A percentile compares a stretch with the other conserved stretches of the same genome.
These are phyloP conservation scores for Archegozetes longisetosus DNA, from an alignment of 1,140 invertebrate species.

Conservation along the genomic window DNA sequence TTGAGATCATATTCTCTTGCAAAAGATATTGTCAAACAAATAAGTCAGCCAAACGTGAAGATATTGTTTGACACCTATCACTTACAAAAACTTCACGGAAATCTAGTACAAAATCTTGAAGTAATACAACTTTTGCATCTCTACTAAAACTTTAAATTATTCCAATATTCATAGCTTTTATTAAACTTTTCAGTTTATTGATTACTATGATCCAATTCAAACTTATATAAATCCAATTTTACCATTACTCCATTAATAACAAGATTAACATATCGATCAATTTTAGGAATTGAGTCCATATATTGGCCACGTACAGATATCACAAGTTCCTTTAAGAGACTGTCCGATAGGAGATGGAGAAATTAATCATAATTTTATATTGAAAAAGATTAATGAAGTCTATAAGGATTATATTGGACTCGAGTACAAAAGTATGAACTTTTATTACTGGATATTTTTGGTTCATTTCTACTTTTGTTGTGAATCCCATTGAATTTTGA, in stretches of 20 bases:
- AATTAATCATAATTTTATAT: conserved; percentile 14
- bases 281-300: not conserved
- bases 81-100: conserved; percentile 15
- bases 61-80: conserved; percentile 17
- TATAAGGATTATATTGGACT: conserved; percentile 14
- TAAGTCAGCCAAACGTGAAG: conserved; percentile 15
- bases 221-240: no score
- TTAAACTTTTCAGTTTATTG: no score
- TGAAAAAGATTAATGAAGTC: not conserved
- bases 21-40: conserved; percentile 5
- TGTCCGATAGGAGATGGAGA: conserved; percentile 14
- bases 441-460: no score
- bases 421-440: conserved; percentile 13
- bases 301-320: conserved; percentile 18
- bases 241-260: no score
- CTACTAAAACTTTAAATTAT: no score
- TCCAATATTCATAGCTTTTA: no score
- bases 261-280: not conserved
- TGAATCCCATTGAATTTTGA: no score
- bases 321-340: conserved; percentile 15
- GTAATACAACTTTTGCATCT: conserved; percentile 1
- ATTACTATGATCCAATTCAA: no score
- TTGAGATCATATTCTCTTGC: conserved; percentile 15
- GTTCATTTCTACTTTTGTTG: no score
- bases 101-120: conserved; percentile 8